A percentile compares a stretch with the other conserved stretches of the same genome.
Conservation (phyloP, 2,888 invertebrate genomes). For the Camptogramma bilineatum region DNA sequence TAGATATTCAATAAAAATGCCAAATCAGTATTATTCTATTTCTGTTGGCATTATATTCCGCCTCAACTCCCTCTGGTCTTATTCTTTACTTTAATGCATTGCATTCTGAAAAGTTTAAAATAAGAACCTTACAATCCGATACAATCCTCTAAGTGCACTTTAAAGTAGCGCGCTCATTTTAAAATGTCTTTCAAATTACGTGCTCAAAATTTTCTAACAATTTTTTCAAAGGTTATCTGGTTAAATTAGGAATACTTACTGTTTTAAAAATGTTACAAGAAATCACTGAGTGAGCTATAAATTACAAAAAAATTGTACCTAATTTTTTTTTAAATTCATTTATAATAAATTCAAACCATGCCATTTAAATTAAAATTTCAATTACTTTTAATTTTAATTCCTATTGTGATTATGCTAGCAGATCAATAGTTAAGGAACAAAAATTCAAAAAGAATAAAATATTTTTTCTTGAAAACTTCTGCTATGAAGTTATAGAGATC, state of each 20-base stretch:
- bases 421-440: too few relatives aligned
- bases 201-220: constrained; percentile 29
- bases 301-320: background rate
- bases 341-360: too few relatives aligned
- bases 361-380: too few relatives aligned
- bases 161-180: constrained; percentile 31
- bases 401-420: too few relatives aligned
- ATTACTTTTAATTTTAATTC: too few relatives aligned
- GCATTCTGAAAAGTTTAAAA: constrained; percentile 26
- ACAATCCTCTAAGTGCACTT: constrained; percentile 36
- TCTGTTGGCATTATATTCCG: constrained; percentile 16
- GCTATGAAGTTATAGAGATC: too few relatives aligned
- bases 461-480: too few relatives aligned
- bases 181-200: constrained; percentile 31
- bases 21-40: constrained; percentile 11
- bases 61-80: constrained; percentile 18
- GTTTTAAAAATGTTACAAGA: background rate
- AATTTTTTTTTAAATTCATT: too few relatives aligned
- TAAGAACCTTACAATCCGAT: constrained; percentile 32
- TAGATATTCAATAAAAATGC: background rate
- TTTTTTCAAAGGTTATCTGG: constrained; percentile 4
- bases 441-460: too few relatives aligned
- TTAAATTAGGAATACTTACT: background rate
- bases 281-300: background rate
- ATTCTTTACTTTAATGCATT: constrained; percentile 27